Percentiles rank a stretch among this genome's conserved stretches.
Evolutionary conservation across 2,888 invertebrate species (phyloP).

Genomic region (Diplazon laetatorius): DNA sequence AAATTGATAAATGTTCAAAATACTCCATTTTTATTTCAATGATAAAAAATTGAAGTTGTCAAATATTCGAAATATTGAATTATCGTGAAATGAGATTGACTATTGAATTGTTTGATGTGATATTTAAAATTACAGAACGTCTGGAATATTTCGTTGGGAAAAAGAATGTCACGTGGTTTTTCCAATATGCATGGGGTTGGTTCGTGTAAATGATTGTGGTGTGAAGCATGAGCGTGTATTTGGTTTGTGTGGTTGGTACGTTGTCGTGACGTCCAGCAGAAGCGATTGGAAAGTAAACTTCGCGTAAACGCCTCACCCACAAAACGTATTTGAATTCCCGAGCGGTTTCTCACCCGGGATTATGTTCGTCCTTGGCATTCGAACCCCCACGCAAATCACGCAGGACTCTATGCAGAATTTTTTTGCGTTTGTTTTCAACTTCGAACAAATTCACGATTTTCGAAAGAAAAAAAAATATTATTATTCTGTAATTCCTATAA

Average conservation of each 20-base stretch:
- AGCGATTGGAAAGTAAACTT: conserved; percentile 61
- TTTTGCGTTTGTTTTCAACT: too few relatives aligned
- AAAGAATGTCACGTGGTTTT: conserved; percentile 7
- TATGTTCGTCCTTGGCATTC: conserved; percentile 62
- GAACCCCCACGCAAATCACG: conserved; percentile 20
- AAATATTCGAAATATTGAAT: too few relatives aligned
- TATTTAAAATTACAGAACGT: too few relatives aligned
- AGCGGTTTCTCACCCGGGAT: conserved; percentile 20
- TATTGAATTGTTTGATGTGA: too few relatives aligned
- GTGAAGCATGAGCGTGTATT: conserved; percentile 20
- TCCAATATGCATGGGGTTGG: conserved; percentile 1
- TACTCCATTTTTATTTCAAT: too few relatives aligned
- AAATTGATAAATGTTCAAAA: too few relatives aligned
- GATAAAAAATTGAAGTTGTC: too few relatives aligned
- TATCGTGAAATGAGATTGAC: too few relatives aligned
- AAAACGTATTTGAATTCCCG: conserved; percentile 24
- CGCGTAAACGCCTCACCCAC: conserved; percentile 23
- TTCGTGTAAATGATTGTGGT: conserved; percentile 8
- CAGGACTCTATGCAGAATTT: too few relatives aligned
- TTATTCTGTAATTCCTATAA: too few relatives aligned
- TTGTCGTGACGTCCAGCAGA: conserved; percentile 43
- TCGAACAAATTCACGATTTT: not conserved
- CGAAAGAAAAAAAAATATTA: not conserved
- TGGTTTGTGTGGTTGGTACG: conserved; percentile 10
- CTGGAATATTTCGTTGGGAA: too few relatives aligned